Percentiles rank a stretch among this genome's conserved stretches.
Evolutionary conservation across 37 sponge, comb jelly and placozoan species (phyloP).

Genomic region (Spongilla lacustris): DNA sequence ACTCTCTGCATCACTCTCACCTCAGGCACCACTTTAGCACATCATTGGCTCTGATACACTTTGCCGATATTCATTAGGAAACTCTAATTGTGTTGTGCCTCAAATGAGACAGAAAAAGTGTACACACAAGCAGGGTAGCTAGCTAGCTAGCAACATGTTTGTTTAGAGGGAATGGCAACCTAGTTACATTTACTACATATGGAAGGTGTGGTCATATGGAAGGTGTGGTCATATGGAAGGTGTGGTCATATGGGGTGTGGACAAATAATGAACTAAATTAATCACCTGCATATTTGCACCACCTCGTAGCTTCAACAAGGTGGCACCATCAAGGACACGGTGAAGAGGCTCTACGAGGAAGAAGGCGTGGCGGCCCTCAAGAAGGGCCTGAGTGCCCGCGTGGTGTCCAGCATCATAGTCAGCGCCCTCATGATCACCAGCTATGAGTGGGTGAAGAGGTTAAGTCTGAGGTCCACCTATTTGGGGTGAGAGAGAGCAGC

Average conservation of each 20-base stretch:
- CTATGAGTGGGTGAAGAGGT: slow-evolving; percentile 93
- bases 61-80: too few relatives aligned
- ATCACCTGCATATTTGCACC: not conserved
- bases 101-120: too few relatives aligned
- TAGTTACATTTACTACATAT: too few relatives aligned
- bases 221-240: not conserved
- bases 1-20: too few relatives aligned
- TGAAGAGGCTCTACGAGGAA: slow-evolving; percentile 73
- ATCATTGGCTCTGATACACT: too few relatives aligned
- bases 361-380: slow-evolving; percentile 68
- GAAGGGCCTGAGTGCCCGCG: slow-evolving; percentile 92
- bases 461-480: slow-evolving; percentile 37
- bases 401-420: slow-evolving; percentile 68
- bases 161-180: too few relatives aligned
- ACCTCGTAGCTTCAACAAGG: slow-evolving; percentile 57
- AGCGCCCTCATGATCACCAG: slow-evolving; percentile 76
- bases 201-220: too few relatives aligned
- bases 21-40: too few relatives aligned
- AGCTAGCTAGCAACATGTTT: too few relatives aligned
- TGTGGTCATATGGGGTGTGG: not conserved
- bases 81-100: too few relatives aligned
- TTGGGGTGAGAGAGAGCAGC: not conserved
- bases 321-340: slow-evolving; percentile 34
- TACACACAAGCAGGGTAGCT: too few relatives aligned
- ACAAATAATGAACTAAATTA: too few relatives aligned